Evolutionary conservation across 2,113 vertebrate species (phyloP).

Genomic region (Coturnix japonica): DNA sequence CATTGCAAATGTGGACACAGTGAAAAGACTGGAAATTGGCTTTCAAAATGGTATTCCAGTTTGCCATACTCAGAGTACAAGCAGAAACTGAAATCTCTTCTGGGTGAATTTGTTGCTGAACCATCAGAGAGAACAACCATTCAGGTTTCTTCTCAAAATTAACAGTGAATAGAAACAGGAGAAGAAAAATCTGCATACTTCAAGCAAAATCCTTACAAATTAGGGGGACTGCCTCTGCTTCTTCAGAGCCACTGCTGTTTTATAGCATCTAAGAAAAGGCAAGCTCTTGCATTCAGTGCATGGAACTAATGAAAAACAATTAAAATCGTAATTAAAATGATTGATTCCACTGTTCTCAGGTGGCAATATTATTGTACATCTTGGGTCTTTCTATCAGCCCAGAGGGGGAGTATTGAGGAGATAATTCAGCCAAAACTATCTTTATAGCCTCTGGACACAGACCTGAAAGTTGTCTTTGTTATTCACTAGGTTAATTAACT

Average conservation of each 20-base stretch:
- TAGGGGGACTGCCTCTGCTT: neutral
- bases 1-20: neutral
- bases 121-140: neutral
- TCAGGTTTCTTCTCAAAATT: neutral
- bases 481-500: slow-evolving; percentile 52
- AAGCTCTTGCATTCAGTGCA: neutral
- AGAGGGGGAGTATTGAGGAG: neutral
- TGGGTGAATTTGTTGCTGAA: neutral
- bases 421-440: slow-evolving; percentile 5
- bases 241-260: neutral
- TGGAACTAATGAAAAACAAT: slow-evolving; percentile 20
- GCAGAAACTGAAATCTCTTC: neutral
- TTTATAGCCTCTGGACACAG: slow-evolving; percentile 46
- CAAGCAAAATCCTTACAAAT: neutral
- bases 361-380: neutral
- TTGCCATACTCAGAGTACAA: neutral
- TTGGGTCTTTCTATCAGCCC: slow-evolving; percentile 12
- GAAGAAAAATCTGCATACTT: neutral
- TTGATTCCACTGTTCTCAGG: slow-evolving; percentile 16
- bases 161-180: neutral
- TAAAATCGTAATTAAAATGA: slow-evolving; percentile 36
- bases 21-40: neutral
- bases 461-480: neutral
- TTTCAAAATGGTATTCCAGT: neutral
- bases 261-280: neutral